These are phyloP conservation scores for Hipposideros armiger DNA, from an alignment of 2,113 vertebrate species.

Conservation along the genomic window DNA sequence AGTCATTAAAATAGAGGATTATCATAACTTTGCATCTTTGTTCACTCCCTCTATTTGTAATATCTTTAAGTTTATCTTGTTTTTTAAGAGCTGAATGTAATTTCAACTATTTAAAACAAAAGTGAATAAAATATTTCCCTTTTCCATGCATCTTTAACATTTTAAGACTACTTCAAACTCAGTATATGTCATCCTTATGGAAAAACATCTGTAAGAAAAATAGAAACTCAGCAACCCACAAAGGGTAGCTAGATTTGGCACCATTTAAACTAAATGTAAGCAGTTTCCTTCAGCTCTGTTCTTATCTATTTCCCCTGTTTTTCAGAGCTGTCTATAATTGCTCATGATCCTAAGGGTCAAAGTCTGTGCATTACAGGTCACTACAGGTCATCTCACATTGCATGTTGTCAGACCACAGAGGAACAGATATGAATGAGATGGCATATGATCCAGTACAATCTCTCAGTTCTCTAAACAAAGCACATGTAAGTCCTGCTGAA, in stretches of 20 bases:
- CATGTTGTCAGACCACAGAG: neutral
- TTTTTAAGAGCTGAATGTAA: neutral
- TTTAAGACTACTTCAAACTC: slow-evolving; percentile 58
- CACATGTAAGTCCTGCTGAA: neutral
- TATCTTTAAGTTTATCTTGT: neutral
- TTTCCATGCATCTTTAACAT: slow-evolving; percentile 62
- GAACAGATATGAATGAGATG: neutral
- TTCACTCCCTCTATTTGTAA: neutral
- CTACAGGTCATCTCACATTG: neutral
- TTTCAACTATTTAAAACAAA: slow-evolving; percentile 60
- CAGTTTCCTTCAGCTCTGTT: neutral
- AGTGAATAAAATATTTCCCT: slow-evolving; percentile 36
- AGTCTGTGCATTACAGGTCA: neutral
- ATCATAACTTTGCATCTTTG: neutral
- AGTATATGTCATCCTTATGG: slow-evolving; percentile 33
- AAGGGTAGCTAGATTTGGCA: slow-evolving; percentile 67
- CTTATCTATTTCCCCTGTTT: slow-evolving; percentile 38
- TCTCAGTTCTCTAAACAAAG: neutral
- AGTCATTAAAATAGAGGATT: neutral
- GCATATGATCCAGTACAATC: neutral
- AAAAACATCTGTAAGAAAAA: slow-evolving; percentile 72
- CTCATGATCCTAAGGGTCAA: neutral
- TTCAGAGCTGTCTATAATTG: neutral
- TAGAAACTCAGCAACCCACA: slow-evolving; percentile 68
- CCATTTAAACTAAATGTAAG: slow-evolving; percentile 64